Conservation (phyloP, 1,140 invertebrate species). For the Drosophila lacteicornis region DNA sequence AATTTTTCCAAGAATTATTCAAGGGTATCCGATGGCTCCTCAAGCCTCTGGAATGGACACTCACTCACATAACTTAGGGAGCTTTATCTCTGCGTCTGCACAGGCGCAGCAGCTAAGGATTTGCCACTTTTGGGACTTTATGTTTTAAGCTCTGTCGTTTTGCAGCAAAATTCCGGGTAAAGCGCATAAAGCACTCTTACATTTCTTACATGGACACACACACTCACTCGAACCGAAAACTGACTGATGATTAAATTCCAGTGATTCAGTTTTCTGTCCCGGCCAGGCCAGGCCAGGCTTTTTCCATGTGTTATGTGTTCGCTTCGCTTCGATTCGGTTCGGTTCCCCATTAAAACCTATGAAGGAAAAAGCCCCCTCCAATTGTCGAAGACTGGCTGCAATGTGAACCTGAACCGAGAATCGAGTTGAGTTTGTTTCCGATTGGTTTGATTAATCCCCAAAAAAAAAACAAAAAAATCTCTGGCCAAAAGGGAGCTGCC, state of each 20-base stretch:
- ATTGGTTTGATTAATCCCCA: slow-evolving; percentile 39
- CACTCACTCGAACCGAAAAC: slow-evolving; percentile 17
- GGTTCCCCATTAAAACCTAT: slow-evolving; percentile 23
- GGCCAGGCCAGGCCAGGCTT: not conserved
- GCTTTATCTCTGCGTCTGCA: slow-evolving; percentile 26
- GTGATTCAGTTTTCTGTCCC: slow-evolving; percentile 60
- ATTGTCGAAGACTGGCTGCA: slow-evolving; percentile 2
- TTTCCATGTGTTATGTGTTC: slow-evolving; percentile 4
- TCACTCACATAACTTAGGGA: slow-evolving; percentile 25
- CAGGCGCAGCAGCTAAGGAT: slow-evolving; percentile 20
- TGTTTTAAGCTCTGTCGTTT: slow-evolving; percentile 34
- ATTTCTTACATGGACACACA: slow-evolving; percentile 9
- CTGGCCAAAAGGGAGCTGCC: not conserved
- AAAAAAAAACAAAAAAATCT: not conserved
- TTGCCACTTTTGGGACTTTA: slow-evolving; percentile 32
- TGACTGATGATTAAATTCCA: slow-evolving; percentile 71
- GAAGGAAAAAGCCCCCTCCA: not conserved
- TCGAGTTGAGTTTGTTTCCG: slow-evolving; percentile 28
- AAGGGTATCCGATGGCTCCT: not conserved
- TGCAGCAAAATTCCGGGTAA: slow-evolving; percentile 60
- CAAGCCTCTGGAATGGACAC: slow-evolving; percentile 9
- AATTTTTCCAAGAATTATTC: not conserved
- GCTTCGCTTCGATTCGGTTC: too few relatives aligned
- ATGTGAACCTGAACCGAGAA: slow-evolving; percentile 19
- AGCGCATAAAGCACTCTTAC: slow-evolving; percentile 52